Conservation (phyloP, 2,797 vertebrate species). For the Chanos chanos region DNA sequence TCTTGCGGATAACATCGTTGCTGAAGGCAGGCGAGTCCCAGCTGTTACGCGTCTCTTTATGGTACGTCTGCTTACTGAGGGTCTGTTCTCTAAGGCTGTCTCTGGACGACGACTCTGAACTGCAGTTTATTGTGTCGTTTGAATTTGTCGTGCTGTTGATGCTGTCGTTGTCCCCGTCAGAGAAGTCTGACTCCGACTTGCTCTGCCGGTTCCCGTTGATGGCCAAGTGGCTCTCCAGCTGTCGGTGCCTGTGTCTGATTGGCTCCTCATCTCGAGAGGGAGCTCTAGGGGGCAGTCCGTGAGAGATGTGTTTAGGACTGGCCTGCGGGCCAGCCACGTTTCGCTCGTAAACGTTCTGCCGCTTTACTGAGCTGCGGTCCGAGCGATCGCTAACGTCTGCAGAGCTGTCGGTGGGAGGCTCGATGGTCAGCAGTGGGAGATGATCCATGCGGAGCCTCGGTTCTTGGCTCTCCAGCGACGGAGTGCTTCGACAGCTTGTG, state of each 20-base stretch:
- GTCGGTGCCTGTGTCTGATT: conserved; percentile 77
- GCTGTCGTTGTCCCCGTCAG: conserved; percentile 96
- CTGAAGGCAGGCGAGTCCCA: conserved; percentile 98
- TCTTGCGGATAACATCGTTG: conserved; percentile 92
- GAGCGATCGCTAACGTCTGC: conserved; percentile 89
- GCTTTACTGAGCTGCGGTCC: conserved; percentile 80
- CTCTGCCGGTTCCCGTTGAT: conserved; percentile 94
- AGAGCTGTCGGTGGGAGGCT: conserved; percentile 91
- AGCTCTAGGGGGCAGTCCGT: conserved; percentile 76
- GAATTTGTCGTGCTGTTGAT: conserved; percentile 98
- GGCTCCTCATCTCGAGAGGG: conserved; percentile 82
- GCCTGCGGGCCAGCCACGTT: conserved; percentile 74
- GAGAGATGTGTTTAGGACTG: conserved; percentile 86
- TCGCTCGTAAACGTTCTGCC: conserved; percentile 76
- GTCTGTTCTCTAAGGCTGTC: conserved; percentile 94
- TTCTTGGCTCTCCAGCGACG: conserved; percentile 84
- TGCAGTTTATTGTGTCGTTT: conserved; percentile 98
- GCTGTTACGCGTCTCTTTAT: conserved; percentile 97
- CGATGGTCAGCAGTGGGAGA: conserved; percentile 86
- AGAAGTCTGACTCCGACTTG: conserved; percentile 95
- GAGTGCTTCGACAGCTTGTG: conserved; percentile 88
- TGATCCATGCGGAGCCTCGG: conserved; percentile 83
- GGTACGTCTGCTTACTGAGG: conserved; percentile 95
- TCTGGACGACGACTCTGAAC: conserved; percentile 91
- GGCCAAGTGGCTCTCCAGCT: conserved; percentile 86